Conservation (phyloP, 2,888 invertebrate species). For the Chloromyia formosa region DNA sequence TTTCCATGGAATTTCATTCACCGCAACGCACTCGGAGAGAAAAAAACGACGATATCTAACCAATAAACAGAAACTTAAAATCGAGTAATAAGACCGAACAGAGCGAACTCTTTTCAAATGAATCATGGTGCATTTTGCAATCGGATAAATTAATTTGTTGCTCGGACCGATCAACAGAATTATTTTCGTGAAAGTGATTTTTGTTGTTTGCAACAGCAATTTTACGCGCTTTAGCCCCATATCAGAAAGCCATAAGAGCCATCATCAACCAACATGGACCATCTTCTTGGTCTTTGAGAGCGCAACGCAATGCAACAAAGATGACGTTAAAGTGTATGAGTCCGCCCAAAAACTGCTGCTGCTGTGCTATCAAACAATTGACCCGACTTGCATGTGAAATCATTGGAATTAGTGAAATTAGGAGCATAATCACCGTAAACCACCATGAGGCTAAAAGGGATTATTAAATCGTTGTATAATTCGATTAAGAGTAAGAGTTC, state of each 20-base stretch:
- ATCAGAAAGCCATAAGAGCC: neutral
- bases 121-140: slow-evolving; percentile 32
- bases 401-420: slow-evolving; percentile 4
- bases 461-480: slow-evolving; percentile 17
- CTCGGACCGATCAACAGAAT: slow-evolving; percentile 32
- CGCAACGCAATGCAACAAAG: neutral
- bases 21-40: slow-evolving; percentile 3
- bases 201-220: slow-evolving; percentile 24
- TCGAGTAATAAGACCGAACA: neutral
- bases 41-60: neutral
- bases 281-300: neutral
- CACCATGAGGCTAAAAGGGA: neutral
- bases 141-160: slow-evolving; percentile 37
- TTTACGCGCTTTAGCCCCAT: slow-evolving; percentile 25
- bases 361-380: neutral
- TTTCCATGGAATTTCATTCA: slow-evolving; percentile 36
- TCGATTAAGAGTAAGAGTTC: neutral
- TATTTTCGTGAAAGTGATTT: slow-evolving; percentile 38
- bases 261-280: neutral
- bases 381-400: neutral
- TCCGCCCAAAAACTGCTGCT: neutral
- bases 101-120: slow-evolving; percentile 20
- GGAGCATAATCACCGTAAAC: neutral
- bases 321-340: neutral
- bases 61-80: neutral